Conservation (phyloP, 1,140 invertebrate species). For the Paramacrobiotus metropolitanus region DNA sequence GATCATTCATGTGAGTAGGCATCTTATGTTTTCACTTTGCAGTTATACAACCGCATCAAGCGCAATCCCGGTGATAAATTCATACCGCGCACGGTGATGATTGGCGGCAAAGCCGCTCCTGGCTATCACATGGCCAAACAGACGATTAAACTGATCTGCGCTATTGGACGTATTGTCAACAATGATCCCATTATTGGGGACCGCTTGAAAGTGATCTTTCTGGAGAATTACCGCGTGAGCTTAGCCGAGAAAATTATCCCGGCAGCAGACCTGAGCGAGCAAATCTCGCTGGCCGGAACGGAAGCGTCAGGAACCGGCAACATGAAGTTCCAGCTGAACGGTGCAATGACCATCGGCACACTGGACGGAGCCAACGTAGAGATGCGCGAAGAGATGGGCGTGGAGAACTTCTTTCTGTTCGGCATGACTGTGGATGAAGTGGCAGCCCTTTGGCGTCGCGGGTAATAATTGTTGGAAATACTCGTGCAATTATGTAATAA, state of each 20-base stretch:
- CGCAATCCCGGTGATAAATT: slow-evolving; percentile 53
- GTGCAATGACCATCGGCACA: slow-evolving; percentile 89
- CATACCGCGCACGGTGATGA: slow-evolving; percentile 80
- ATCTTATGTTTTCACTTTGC: no score
- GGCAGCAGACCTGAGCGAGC: slow-evolving; percentile 87
- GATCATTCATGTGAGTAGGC: no score
- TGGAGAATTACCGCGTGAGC: slow-evolving; percentile 94
- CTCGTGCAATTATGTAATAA: slow-evolving; percentile 21
- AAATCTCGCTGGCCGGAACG: slow-evolving; percentile 91
- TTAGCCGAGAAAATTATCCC: slow-evolving; percentile 96
- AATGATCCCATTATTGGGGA: slow-evolving; percentile 92
- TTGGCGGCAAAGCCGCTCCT: slow-evolving; percentile 47
- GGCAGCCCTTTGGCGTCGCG: no score
- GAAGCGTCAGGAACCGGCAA: slow-evolving; percentile 88
- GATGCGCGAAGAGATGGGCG: slow-evolving; percentile 94
- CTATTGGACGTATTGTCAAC: slow-evolving; percentile 71
- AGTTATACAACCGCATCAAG: slow-evolving; percentile 97
- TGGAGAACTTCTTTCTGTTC: slow-evolving; percentile 98
- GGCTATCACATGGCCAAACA: slow-evolving; percentile 96
- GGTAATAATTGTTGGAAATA: no score
- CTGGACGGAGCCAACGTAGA: slow-evolving; percentile 98
- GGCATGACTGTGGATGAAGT: slow-evolving; percentile 88
- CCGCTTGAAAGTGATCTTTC: slow-evolving; percentile 75
- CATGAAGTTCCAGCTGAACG: slow-evolving; percentile 85
- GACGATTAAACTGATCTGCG: slow-evolving; percentile 88